Evolutionary conservation across 1,140 invertebrate genomes (phyloP).

Genomic region (Scaptomyza pallida): DNA sequence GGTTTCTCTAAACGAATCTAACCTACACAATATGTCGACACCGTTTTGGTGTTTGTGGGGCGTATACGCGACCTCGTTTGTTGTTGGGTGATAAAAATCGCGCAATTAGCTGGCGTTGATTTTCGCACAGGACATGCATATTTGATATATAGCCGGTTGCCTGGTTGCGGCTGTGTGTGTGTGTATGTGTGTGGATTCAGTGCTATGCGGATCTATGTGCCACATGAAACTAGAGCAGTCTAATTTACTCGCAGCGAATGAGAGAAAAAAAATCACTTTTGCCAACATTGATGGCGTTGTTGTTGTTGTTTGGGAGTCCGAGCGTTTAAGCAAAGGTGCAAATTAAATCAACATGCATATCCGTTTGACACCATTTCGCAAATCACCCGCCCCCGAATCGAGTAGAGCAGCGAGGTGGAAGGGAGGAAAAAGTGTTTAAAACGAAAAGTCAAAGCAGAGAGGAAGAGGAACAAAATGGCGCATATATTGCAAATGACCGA

Average conservation of each 20-base stretch:
- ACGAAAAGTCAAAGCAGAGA: constrained; percentile 14
- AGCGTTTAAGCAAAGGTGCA: constrained; percentile 78
- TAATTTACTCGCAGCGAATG: constrained; percentile 77
- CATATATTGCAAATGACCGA: constrained; percentile 75
- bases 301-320: constrained; percentile 9
- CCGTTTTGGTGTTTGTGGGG: constrained; percentile 20
- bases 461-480: constrained; percentile 50
- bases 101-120: constrained; percentile 77
- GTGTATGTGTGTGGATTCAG: too few species aligned
- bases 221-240: constrained; percentile 53
- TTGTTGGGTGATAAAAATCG: constrained; percentile 71
- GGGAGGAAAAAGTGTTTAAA: not conserved
- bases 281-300: constrained; percentile 5
- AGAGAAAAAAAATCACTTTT: constrained; percentile 34
- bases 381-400: constrained; percentile 31
- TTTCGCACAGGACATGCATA: constrained; percentile 70
- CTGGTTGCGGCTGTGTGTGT: not conserved
- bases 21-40: not conserved
- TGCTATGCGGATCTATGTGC: not conserved
- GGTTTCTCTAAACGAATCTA: not conserved
- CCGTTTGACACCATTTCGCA: constrained; percentile 79
- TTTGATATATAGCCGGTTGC: constrained; percentile 29
- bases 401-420: too few species aligned
- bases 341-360: constrained; percentile 83
- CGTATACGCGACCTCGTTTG: constrained; percentile 58